Evolutionary conservation across 2,797 vertebrate genomes (phyloP), one percentile per base, ranked within the genome.

Genomic region (Orestias chungarensis): DNA sequence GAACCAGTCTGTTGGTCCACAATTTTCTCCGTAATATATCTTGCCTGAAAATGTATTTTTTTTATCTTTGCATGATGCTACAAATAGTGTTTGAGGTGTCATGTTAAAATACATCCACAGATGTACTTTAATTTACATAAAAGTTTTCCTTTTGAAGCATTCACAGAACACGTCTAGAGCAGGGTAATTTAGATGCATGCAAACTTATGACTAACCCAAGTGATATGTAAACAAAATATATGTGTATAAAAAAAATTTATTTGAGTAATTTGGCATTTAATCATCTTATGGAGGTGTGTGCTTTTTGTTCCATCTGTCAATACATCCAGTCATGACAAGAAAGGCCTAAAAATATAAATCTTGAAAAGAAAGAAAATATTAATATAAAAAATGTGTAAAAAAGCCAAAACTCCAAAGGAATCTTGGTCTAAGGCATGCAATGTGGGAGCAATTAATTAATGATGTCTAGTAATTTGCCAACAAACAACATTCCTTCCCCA

Each of bases 381-480:
- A 43, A 43, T 9, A 4, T 43, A 12, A 43, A 46, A 46, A 46
- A 46, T 46, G 6, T 46, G 43, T 17, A 46, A 17, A 4, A 46
- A 17, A 3, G 3, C 43, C 18, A 17, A 3, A 46, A 46, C 43
- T 46, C 17, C 7, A 57, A 33, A 6, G 3, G 25, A 14, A 52
- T 50, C 70, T 5, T 57, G 31, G 18, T 29, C 49, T 6, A 33
- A n/a, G 3, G 44, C 11, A 71, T 44, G 33, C 33, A 25, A 6
- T 55, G 54, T 46, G 29, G 68, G 52, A 20, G 61, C 66, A 75
- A 66, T 59, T 44, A 67, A n/a, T 6, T 17, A 43, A n/a, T 64
- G 1, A 50, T 57, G 7, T 23, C 43, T 29, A 57, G 12, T 3
- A 40, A 43, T 46, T 71, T 73, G 46, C 50, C 40, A 55, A 50